Evolutionary conservation across 2,113 vertebrate species (phyloP), one percentile per base, ranked within the genome.

Genomic region (Platysteira castanea): DNA sequence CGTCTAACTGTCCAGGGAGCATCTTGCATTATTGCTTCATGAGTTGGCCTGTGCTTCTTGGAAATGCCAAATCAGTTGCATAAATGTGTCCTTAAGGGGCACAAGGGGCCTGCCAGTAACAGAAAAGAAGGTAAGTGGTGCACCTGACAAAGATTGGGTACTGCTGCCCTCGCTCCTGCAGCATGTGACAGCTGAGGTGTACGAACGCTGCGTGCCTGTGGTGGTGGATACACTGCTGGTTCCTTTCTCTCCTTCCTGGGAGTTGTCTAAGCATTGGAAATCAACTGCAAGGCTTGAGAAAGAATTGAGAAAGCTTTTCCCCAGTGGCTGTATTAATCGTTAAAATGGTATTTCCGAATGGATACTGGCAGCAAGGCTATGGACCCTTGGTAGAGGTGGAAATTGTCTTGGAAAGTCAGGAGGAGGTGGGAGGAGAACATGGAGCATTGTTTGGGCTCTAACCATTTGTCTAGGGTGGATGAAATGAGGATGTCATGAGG

Each of bases 121-220:
- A 39, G 2, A 1, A 31, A 42, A 85, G 52, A 65, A 95, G 95
- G 96, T 97, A 95, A 96, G 96, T 93, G 54, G 9, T 77, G 64
- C 0, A 1, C 46, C 59, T 88, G 59, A 21, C 53, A 49, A 52
- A 10, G 22, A 18, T 0, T 53, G 63, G 83, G 42, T 60, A 13
- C 82, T 7, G 42, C 42, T 85, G 70, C 61, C 84, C 37, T 68
- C 0, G 0, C 33, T 68, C 35, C 53, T 46, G 71, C 67, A 80
- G 54, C 7, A 1, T 0, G 0, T 30, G 31, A 57, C 67, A 63
- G 52, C 75, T 44, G 13, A 69, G 42, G n/a, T 31, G 50, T 67
- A 4, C 0, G 0, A 57, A 24, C 0, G 1, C 31, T 49, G 19
- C 1, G 5, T 67, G 3, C 47, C 33, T 39, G 17, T n/a, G 78